Base-by-base conservation (phyloP, 1,140 invertebrate species). In the Drosophila orosa region DNA sequence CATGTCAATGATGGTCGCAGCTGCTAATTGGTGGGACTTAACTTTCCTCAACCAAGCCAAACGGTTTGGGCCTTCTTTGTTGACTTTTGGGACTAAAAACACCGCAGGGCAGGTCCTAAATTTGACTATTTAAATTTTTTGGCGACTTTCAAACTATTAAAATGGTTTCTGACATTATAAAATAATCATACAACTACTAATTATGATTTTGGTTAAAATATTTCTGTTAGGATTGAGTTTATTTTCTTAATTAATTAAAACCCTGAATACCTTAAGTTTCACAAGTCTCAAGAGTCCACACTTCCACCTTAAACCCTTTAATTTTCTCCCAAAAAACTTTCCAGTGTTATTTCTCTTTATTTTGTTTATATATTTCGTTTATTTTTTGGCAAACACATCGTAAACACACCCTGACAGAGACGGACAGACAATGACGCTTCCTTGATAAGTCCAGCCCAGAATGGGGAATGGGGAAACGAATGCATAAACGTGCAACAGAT, bases 391-490 rank as follows among this genome's bases (percentile, higher is more conserved):
- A 67, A 77, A 68, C 68, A 87, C 79, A 77, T 89, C 83, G 67
- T 57, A 87, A 83, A 89, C 42, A 68, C 63, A 66, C 50, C 69
- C 63, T 76, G 50, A 77, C 74, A 61, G 25, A 27, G 56, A 50
- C 63, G 42, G 79, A 89, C 83, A 79, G 79, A 77, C 74, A 85
- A 69, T 76, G 72, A 83, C 45, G 76, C 72, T 55, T 77, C 63
- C 75, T 77, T 86, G 83, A 87, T 87, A 85, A 86, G 68, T 74
- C 67, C 47, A 55, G 52, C 42, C 31, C 69, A 45, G 48, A 52
- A 65, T 55, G 48, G 44, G 37, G 27, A 59, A 66, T 47, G 31
- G n/a, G n/a, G n/a, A 76, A 54, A 56, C 42, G 63, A 58, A 77
- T 68, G 39, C 48, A 74, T 79, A 73, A 79, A 79, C 57, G 69